Percentiles rank a stretch among this genome's conserved stretches.
Conservation (phyloP, 1,140 invertebrate genomes). For the Phymorhynchus buccinoides region DNA sequence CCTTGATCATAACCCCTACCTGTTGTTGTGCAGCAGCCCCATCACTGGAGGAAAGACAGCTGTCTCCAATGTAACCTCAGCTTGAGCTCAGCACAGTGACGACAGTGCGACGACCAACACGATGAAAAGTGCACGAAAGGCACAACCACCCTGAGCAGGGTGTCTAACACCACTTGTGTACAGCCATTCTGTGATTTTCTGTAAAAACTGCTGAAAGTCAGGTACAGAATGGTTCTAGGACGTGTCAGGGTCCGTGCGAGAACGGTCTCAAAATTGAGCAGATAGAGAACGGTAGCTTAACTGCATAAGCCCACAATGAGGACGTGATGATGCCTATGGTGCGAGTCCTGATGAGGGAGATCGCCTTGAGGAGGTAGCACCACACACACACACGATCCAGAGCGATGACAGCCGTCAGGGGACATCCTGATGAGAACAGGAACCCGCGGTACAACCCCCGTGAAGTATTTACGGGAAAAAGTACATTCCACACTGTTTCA, state of each 20-base stretch:
- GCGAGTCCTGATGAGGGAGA: not conserved
- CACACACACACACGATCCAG: slow-evolving; percentile 18
- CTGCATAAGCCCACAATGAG: not conserved
- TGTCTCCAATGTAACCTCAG: not conserved
- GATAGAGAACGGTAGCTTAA: not conserved
- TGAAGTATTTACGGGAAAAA: slow-evolving; percentile 12
- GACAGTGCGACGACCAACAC: not conserved
- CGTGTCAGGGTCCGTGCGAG: not conserved
- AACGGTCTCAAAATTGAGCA: not conserved
- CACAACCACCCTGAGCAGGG: not conserved
- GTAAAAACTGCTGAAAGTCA: slow-evolving; percentile 1
- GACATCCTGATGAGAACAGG: slow-evolving; percentile 6
- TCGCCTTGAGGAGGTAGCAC: slow-evolving; percentile 6
- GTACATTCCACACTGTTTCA: slow-evolving; percentile 12
- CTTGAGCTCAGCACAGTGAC: slow-evolving; percentile 28
- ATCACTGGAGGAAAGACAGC: not conserved
- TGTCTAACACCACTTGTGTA: not conserved
- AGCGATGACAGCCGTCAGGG: slow-evolving; percentile 20
- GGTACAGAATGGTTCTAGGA: not conserved
- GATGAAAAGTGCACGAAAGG: not conserved
- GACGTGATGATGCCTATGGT: not conserved
- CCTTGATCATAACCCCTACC: too few species aligned
- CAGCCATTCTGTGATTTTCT: not conserved
- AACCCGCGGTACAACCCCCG: not conserved
- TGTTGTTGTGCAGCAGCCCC: not conserved